Evolutionary conservation across 23 tunicate species (phyloP), one percentile per base, ranked within the genome.

Genomic region (Trididemnum nubilum): DNA sequence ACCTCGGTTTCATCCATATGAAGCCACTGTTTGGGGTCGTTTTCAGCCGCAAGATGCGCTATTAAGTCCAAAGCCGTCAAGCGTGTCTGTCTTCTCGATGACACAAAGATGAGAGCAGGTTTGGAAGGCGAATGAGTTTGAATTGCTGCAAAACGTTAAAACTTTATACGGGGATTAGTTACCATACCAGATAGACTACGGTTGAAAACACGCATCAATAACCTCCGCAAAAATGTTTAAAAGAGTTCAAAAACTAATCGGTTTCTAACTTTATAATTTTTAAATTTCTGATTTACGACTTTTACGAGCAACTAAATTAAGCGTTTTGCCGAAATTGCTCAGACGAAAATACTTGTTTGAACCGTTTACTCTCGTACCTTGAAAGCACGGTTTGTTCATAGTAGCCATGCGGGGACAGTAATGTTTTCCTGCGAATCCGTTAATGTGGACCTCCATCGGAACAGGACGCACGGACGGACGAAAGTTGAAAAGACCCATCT

Each of bases 381-480:
- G 96, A 66, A 89, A 95, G 36, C 87, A 80, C 1, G 99, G 95
- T 73, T 95, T 95, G 81, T 95, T 95, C 99, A 95, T 89, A 9
- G 91, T 50, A 18, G 99, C 99, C 99, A 95, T 95, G 0, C 99
- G 82, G n/a, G 99, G 98, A 61, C 98, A 94, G 81, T 90, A 95
- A 63, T 95, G 96, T 54, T 91, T 89, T 23, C 99, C 99, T 4
- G 99, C 88, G 51, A 95, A 95, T 0, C 99, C 99, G 36, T 95
- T 87, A 25, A 95, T 90, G 78, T 95, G 99, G 52, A 87, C 89
- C 73, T 90, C 95, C 99, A 95, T 95, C 1, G 99, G 99, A 26
- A 95, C 98, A 1, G 99, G 99, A 18, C 99, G 88, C 7, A 95
- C 99, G 15, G 99, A 95, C 12, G 99, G 99, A 12, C 95, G 85